Conservation (phyloP, 2,797 vertebrate genomes). For the Pogonophryne albipinna region DNA sequence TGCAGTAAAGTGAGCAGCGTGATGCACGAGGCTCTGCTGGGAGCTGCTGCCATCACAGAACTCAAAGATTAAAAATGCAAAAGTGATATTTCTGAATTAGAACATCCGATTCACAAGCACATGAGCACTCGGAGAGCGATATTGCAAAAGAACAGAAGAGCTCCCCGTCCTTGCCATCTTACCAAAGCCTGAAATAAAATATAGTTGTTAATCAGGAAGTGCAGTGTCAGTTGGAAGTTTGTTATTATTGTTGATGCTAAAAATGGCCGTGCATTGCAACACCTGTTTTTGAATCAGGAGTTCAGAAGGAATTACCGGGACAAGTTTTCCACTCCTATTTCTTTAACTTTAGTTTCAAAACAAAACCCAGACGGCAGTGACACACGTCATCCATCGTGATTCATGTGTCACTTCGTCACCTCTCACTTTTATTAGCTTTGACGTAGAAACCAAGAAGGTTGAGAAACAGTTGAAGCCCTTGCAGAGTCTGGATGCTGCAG, state of each 20-base stretch:
- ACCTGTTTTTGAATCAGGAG: background rate
- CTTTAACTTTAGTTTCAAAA: background rate
- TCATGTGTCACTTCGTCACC: background rate
- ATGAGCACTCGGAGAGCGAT: conserved; percentile 2
- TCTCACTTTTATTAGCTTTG: background rate
- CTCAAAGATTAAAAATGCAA: conserved; percentile 13
- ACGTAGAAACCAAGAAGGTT: background rate
- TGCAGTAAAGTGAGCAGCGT: conserved; percentile 42
- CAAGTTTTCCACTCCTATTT: background rate
- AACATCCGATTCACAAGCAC: background rate
- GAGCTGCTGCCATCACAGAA: conserved; percentile 9
- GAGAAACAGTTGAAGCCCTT: background rate
- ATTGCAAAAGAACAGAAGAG: conserved; percentile 4
- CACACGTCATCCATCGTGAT: conserved; percentile 1
- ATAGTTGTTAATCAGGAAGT: conserved; percentile 26
- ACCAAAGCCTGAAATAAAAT: background rate
- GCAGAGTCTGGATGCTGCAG: conserved; percentile 6
- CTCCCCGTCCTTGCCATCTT: background rate
- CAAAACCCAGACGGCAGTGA: background rate
- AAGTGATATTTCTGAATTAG: conserved; percentile 1
- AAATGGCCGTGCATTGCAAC: background rate
- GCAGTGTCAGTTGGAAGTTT: background rate
- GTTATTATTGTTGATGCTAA: conserved; percentile 11
- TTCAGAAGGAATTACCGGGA: background rate
- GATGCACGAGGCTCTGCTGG: conserved; percentile 26